Base-by-base conservation (phyloP, 30 jellyfish, hydroid and myxozoan genomes). In the Nemopilema nomurai region DNA sequence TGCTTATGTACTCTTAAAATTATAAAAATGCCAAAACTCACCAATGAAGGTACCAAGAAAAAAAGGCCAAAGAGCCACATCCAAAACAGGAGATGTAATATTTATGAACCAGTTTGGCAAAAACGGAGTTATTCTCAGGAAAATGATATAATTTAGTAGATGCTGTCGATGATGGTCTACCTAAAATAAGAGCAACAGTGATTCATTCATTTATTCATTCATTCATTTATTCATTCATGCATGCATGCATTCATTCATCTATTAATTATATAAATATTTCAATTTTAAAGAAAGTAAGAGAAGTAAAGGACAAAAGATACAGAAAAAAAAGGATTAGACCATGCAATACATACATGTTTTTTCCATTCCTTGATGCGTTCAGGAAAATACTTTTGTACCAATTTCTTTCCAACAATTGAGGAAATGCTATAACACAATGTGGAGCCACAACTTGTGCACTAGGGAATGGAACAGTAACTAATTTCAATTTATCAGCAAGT, bases 61-160 rank as follows among this genome's bases (percentile, higher is more conserved):
- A 67, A 92, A 92, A 0, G 96, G 96, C 82, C 88, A 73, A n/a
- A 92, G 84, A 17, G 98, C 80, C 13, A 92, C 98, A 81, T 92
- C 83, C 8, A 92, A 85, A 28, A 92, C 96, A 62, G 98, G 98
- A n/a, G 98, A 80, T 49, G 98, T 92, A 16, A 92, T 87, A 65
- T 92, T 92, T 53, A 92, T 92, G 76, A 92, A 92, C 98, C 98
- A 92, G 74, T 92, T 92, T n/a, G 98, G 98, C 4, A 92, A 79
- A 71, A 92, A 83, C 28, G 98, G 98, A 0, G 98, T 92, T 63
- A 92, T 92, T 8, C 98, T 93, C 13, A 92, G 89, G 31, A 92
- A 92, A 7, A 91, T 87, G 41, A 92, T 92, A 74, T 92, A 92
- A 66, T 95, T 86, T 22, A 92, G 67, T n/a, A 92, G 25, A 68